Base-by-base conservation (phyloP, 2,797 vertebrate species). In the Neosalanx taihuensis region DNA sequence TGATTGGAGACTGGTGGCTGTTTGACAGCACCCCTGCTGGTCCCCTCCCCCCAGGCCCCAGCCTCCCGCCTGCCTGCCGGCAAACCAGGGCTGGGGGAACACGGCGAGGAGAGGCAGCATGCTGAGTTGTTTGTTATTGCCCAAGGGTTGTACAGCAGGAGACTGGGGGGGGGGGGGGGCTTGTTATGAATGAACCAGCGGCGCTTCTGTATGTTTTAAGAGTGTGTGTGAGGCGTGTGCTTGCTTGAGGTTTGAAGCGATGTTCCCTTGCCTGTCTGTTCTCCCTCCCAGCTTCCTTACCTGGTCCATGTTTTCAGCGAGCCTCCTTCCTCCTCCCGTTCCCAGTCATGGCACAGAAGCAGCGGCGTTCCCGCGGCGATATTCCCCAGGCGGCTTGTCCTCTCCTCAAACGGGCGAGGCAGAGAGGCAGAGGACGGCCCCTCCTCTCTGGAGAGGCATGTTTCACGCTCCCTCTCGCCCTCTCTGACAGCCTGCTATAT, bases 251-350 rank as follows among this genome's bases (percentile, higher is more conserved):
- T 41, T 41, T 41, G 37, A 41, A 41, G 37, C 7, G 37, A 1
- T 7, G 37, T 41, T 41, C 37, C 37, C 37, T 12, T 2, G 37
- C 79, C 72, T 81, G 81, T 51, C 18, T 75, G 66, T 46, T 66
- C 70, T 30, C 71, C 80, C 71, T 74, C 76, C 77, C 15, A 31
- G 35, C 69, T n/a, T 53, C 4, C 83, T 92, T 81, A 93, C 92
- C 92, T 93, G 91, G 82, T 92, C 92, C 93, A 93, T 93, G 89
- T 80, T 92, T 85, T 90, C 84, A 91, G 84, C 83, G 26, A 81
- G 80, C 81, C 89, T 89, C 82, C 85, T 88, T 83, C 87, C 71
- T 81, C 80, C 90, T 90, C 88, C 77, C 83, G 86, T 33, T 83
- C 79, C 84, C 81, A 33, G 81, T 87, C 92, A 92, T 92, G 87